Percentiles rank a stretch among this genome's conserved stretches.
These are phyloP conservation scores for Mastomys natalensis DNA, from an alignment of 2,113 vertebrate species.

Conservation along the genomic window DNA sequence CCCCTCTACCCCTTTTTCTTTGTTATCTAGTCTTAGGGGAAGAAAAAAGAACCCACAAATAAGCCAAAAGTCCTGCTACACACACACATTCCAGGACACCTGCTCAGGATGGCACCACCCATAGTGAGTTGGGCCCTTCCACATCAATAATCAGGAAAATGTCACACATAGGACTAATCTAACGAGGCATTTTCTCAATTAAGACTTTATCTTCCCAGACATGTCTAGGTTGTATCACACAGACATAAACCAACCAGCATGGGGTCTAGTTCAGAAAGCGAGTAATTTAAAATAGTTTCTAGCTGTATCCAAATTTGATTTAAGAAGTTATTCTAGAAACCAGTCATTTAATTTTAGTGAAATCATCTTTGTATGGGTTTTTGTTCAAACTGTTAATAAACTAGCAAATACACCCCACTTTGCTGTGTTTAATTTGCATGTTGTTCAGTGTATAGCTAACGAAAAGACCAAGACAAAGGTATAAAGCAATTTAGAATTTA, in stretches of 20 bases:
- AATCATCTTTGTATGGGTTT: conserved; percentile 58
- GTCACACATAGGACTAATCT: neutral
- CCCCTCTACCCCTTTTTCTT: too few relatives aligned
- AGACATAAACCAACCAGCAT: neutral
- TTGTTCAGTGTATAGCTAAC: conserved; percentile 37
- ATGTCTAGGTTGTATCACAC: neutral
- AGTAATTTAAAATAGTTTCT: neutral
- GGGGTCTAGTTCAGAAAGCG: neutral
- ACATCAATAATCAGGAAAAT: neutral
- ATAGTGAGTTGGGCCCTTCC: neutral
- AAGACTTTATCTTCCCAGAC: neutral
- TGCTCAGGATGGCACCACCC: neutral
- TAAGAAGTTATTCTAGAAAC: neutral
- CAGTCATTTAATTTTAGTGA: conserved; percentile 17
- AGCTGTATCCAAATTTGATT: neutral
- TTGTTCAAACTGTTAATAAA: conserved; percentile 28
- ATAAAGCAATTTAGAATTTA: conserved; percentile 51
- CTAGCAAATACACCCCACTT: neutral
- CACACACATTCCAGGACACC: neutral
- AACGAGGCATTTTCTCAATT: neutral
- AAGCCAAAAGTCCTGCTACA: too few relatives aligned
- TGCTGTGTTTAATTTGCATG: conserved; percentile 42
- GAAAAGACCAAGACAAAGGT: conserved; percentile 23
- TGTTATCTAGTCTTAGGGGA: too few relatives aligned
- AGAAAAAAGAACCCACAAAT: too few relatives aligned